Base-by-base conservation (phyloP, 1,140 invertebrate species). In the Odontomachus brunneus region DNA sequence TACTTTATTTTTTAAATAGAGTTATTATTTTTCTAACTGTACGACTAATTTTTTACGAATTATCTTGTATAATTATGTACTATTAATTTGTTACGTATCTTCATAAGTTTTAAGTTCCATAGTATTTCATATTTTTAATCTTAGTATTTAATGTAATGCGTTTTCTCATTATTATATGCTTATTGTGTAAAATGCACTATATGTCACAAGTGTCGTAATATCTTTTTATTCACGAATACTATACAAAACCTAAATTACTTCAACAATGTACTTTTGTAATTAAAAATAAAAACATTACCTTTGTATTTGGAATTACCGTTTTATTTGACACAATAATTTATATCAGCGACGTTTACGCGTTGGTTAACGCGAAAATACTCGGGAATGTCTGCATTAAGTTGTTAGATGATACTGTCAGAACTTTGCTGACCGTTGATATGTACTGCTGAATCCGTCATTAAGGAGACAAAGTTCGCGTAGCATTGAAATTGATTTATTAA, bases 331-430 rank as follows among this genome's bases (percentile, higher is more conserved):
- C 22, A 65, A 53, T n/a, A 69, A 44, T 76, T 66, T 67, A 24
- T 55, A 33, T 9, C 19, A 53, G 22, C 1, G 17, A 12, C 26
- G n/a, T n/a, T 38, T 44, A 44, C 9, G 24, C n/a, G n/a, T n/a
- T n/a, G n/a, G n/a, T n/a, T 26, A 14, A 12, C 12, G 53, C 9
- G 9, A 24, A 1, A 19, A 66, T 29, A 1, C 26, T 49, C 9
- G 12, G 17, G 17, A 67, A 29, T 7, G 12, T 57, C 74, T 33
- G 24, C 57, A 53, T 65, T 53, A 19, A 9, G 17, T 5, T 17
- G 60, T 53, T 14, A 75, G 44, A 19, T 78, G 63, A 78, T 65
- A 73, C 69, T 72, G 14, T 14, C 19, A 29, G 29, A 75, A 48
- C 11, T 49, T 60, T 7, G 19, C 22, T 67, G 51, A 11, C 49